phyloP scores from a whole-genome alignment of 2,113 vertebrate genomes.

The Aegithalos caudatus region DNA sequence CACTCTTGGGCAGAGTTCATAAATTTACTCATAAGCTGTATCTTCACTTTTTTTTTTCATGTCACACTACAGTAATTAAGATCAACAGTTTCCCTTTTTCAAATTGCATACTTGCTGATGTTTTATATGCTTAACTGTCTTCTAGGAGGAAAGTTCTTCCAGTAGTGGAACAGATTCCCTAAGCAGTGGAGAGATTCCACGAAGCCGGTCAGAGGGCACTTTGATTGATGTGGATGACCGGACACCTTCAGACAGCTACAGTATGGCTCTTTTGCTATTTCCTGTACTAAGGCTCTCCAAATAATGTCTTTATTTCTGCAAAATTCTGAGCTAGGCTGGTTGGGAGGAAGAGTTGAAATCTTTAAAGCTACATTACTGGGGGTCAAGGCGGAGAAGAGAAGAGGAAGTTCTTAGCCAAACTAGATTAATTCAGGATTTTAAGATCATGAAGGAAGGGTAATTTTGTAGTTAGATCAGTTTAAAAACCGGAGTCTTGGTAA shows the following conservation, averaged over 20 bases:
- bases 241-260: conserved; percentile 60
- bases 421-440: neutral
- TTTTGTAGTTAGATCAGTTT: neutral
- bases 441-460: neutral
- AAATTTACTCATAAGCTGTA: neutral
- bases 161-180: conserved; percentile 68
- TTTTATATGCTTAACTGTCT: neutral
- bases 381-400: neutral
- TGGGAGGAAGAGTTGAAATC: neutral
- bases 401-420: neutral
- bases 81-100: neutral
- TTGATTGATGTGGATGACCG: conserved; percentile 81
- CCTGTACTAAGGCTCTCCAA: neutral
- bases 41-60: neutral
- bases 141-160: conserved; percentile 81
- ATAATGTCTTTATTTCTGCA: neutral
- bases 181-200: conserved; percentile 67
- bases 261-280: conserved; percentile 67
- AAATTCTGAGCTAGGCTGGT: neutral
- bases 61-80: neutral
- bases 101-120: neutral
- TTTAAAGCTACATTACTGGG: neutral
- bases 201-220: conserved; percentile 86
- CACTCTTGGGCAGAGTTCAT: neutral
- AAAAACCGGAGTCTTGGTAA: neutral